A percentile compares a stretch with the other conserved stretches of the same genome.
Conservation (phyloP, 2,888 invertebrate genomes). For the Anagyrus pseudococci region DNA sequence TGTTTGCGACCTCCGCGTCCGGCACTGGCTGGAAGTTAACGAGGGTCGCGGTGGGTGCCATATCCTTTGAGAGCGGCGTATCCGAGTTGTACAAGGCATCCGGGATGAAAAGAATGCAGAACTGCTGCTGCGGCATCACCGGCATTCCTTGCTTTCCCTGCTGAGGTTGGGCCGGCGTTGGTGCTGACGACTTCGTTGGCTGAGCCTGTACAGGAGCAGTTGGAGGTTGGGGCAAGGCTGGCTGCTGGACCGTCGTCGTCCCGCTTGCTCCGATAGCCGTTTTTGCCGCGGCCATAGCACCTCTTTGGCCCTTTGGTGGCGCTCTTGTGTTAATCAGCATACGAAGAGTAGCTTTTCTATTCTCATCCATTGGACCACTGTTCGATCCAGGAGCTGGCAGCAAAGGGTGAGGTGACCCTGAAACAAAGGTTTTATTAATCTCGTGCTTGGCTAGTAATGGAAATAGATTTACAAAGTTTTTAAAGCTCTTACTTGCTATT, state of each 20-base stretch:
- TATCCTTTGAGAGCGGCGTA: constrained; percentile 6
- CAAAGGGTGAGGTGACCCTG: not conserved
- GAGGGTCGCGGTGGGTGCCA: constrained; percentile 30
- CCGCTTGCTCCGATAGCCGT: too few relatives aligned
- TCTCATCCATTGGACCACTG: constrained; percentile 13
- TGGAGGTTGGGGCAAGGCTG: not conserved
- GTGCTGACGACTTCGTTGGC: not conserved
- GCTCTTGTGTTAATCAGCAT: constrained; percentile 29
- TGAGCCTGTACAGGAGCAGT: not conserved
- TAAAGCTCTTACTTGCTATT: too few relatives aligned
- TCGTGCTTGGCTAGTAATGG: too few relatives aligned
- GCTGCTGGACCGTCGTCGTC: not conserved
- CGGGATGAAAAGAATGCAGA: constrained; percentile 36
- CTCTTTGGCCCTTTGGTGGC: too few relatives aligned
- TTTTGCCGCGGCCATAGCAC: too few relatives aligned
- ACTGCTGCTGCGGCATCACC: constrained; percentile 29
- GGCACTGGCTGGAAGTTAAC: constrained; percentile 38
- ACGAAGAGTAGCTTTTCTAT: constrained; percentile 18
- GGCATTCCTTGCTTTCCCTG: not conserved
- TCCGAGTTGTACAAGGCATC: constrained; percentile 16
- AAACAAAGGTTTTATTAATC: constrained; percentile 10
- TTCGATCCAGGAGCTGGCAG: too few relatives aligned
- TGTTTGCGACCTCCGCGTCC: constrained; percentile 32
- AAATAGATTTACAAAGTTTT: too few relatives aligned
- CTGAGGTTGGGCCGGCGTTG: constrained; percentile 5